A percentile compares a stretch with the other conserved stretches of the same genome.
Evolutionary conservation across 2,888 invertebrate species (phyloP).

Genomic region (Perithous albicinctus): DNA sequence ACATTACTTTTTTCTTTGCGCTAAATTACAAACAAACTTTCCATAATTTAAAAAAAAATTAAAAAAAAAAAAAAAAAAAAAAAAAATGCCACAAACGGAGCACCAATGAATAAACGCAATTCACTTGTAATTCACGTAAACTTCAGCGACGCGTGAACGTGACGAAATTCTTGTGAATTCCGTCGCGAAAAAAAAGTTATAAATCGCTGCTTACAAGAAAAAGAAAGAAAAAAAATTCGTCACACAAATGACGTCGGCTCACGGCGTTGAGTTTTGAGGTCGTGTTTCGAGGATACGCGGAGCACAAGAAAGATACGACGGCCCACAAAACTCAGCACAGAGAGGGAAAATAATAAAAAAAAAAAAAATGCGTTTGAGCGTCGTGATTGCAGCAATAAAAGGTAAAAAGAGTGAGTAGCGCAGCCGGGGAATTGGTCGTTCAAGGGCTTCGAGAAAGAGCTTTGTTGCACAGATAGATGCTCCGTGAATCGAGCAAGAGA

Average conservation of each 20-base stretch:
- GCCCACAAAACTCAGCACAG: conserved; percentile 44
- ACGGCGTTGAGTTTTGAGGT: conserved; percentile 54
- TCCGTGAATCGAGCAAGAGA: conserved; percentile 55
- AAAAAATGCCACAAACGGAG: neutral
- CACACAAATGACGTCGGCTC: conserved; percentile 62
- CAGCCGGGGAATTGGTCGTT: conserved; percentile 66
- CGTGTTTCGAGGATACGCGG: conserved; percentile 55
- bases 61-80: neutral
- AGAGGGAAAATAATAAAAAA: conserved; percentile 32
- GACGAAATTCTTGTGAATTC: conserved; percentile 5
- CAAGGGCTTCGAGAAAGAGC: conserved; percentile 67
- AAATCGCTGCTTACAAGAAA: conserved; percentile 69
- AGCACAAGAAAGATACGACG: conserved; percentile 45
- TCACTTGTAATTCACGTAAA: conserved; percentile 21
- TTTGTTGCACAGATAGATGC: conserved; percentile 68
- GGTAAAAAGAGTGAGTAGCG: conserved; percentile 39
- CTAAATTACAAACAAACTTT: conserved; percentile 69
- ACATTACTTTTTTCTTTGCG: neutral
- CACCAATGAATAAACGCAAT: conserved; percentile 19
- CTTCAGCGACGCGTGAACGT: neutral
- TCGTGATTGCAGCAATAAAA: conserved; percentile 48
- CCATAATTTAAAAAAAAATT: neutral
- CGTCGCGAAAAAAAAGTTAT: conserved; percentile 24
- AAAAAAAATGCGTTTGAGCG: conserved; percentile 43
- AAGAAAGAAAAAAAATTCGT: conserved; percentile 67